Evolutionary conservation across 2,113 vertebrate species (phyloP).

Genomic region (Sarotherodon lohbergeri): DNA sequence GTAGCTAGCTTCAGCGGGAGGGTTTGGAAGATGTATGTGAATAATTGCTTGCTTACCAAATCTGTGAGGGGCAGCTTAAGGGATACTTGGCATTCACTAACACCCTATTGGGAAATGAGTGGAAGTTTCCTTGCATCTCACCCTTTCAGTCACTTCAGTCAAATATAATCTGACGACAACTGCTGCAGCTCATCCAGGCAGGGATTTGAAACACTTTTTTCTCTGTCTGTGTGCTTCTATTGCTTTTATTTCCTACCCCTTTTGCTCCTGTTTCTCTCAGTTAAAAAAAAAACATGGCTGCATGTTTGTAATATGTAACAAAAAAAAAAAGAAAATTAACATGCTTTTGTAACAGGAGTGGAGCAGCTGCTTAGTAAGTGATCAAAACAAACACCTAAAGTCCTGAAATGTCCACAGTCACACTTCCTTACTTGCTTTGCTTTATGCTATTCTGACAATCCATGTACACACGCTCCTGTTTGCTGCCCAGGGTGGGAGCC

Average conservation of each 20-base stretch:
- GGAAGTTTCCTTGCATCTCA: neutral
- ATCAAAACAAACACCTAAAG: neutral
- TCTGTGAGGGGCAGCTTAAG: constrained; percentile 1
- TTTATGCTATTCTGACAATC: constrained; percentile 51
- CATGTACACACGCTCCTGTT: neutral
- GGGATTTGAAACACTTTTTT: constrained; percentile 1
- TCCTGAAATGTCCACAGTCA: neutral
- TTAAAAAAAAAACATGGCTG: constrained; percentile 27
- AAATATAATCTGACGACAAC: neutral
- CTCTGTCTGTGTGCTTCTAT: neutral
- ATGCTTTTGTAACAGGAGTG: neutral
- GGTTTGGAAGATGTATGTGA: neutral
- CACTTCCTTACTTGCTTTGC: neutral
- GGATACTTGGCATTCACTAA: neutral
- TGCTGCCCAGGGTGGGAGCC: neutral
- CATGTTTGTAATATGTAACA: constrained; percentile 49
- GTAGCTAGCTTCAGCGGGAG: neutral
- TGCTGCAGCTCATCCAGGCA: constrained; percentile 21
- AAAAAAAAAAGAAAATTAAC: neutral
- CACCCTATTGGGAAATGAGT: neutral
- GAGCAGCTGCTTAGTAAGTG: neutral
- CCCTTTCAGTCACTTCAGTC: neutral
- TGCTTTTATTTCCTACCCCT: constrained; percentile 21
- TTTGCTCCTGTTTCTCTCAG: constrained; percentile 16
- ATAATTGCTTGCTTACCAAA: constrained; percentile 53